Percentiles rank a stretch among this genome's conserved stretches.
These are phyloP conservation scores for Uloborus plumipes DNA, from an alignment of 2,888 invertebrate genomes.

Conservation along the genomic window DNA sequence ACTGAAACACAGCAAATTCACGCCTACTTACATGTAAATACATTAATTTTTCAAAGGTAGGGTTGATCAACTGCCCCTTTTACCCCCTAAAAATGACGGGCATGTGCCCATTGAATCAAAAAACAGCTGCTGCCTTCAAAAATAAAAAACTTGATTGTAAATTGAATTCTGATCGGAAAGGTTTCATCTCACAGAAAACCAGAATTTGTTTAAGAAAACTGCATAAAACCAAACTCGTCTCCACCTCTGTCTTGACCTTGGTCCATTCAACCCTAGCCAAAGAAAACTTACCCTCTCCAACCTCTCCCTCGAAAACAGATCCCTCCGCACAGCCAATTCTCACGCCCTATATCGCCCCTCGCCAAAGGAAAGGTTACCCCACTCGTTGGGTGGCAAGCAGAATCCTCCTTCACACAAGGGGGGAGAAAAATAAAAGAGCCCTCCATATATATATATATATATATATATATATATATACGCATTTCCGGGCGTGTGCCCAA, in stretches of 20 bases:
- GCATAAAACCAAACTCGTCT: not conserved
- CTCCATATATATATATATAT: not conserved
- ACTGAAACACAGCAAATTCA: too few relatives aligned
- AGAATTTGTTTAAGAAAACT: not conserved
- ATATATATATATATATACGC: constrained; percentile 12
- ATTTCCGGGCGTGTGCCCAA: constrained; percentile 54
- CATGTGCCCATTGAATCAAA: too few relatives aligned
- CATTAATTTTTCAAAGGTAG: too few relatives aligned
- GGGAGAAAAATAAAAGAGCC: not conserved
- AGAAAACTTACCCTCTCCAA: not conserved
- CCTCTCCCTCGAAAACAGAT: constrained; percentile 7
- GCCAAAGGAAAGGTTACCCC: constrained; percentile 41
- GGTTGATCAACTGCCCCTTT: too few relatives aligned
- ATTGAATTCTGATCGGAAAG: not conserved
- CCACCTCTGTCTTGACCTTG: not conserved
- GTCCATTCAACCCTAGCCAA: not conserved
- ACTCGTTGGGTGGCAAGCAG: constrained; percentile 41
- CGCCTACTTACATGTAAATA: too few relatives aligned
- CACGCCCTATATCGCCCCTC: constrained; percentile 51
- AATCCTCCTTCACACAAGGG: not conserved
- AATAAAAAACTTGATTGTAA: too few relatives aligned
- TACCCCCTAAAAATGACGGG: too few relatives aligned
- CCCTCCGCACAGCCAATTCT: constrained; percentile 22
- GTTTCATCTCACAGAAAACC: not conserved
- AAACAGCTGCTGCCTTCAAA: too few relatives aligned